A percentile compares a stretch with the other conserved stretches of the same genome.
phyloP scores from a whole-genome alignment of 2,797 vertebrate genomes.

The Pagetopsis macropterus region DNA sequence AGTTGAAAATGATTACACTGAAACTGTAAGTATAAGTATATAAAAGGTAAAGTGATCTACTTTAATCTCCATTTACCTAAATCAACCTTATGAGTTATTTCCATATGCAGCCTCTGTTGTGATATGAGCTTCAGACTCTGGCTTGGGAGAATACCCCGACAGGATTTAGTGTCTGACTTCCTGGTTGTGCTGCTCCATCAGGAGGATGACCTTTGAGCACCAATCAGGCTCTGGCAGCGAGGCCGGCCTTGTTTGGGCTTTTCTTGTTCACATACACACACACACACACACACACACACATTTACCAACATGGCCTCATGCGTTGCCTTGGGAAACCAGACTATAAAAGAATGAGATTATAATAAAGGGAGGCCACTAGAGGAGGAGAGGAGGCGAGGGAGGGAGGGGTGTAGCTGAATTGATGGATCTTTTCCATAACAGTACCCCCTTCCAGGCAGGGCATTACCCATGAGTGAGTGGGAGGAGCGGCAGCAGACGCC shows the following conservation, averaged over 20 bases:
- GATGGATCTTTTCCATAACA: constrained; percentile 28
- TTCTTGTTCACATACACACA: constrained; percentile 6
- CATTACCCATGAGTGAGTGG: constrained; percentile 63
- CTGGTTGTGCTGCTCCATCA: constrained; percentile 45
- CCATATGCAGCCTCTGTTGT: neutral
- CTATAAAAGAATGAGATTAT: constrained; percentile 78
- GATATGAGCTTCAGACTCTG: constrained; percentile 9
- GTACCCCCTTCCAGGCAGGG: constrained; percentile 15
- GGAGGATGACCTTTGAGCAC: constrained; percentile 57
- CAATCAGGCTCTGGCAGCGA: constrained; percentile 55
- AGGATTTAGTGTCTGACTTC: constrained; percentile 42
- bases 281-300: too few species aligned
- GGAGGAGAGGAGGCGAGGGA: constrained; percentile 19
- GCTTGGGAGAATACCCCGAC: constrained; percentile 25
- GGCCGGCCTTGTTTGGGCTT: constrained; percentile 62
- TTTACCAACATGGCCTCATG: constrained; percentile 66
- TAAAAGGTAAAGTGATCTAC: too few species aligned
- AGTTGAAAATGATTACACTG: too few species aligned
- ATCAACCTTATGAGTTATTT: neutral
- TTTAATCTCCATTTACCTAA: constrained; percentile 18
- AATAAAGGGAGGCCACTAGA: constrained; percentile 60
- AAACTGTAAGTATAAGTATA: too few species aligned
- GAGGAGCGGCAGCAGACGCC: constrained; percentile 68
- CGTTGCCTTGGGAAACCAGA: constrained; percentile 80
- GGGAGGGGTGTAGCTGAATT: constrained; percentile 38